Evolutionary conservation across 2,888 invertebrate species (phyloP), one percentile per base, ranked within the genome.

Genomic region (Caenorhabditis macrosperma): DNA sequence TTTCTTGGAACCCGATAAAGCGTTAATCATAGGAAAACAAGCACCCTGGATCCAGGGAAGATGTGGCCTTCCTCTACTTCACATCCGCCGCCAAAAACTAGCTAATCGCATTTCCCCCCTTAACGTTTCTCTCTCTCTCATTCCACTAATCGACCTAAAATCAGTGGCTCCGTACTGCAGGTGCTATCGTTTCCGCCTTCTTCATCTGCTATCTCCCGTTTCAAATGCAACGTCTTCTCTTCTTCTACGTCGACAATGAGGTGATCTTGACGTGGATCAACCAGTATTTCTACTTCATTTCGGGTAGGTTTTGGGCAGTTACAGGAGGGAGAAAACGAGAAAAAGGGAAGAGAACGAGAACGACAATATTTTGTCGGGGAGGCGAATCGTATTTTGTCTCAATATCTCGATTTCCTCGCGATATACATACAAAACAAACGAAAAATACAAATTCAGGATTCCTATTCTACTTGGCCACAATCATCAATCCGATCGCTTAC

Each of bases 171-270:
- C 12, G 17, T n/a, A n/a, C 82, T 86, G 61, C 78, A 87, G 87
- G 82, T 46, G 78, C 82, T 3, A 82, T 87, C 48, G 82, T 87
- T 41, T 77, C 69, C 54, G 81, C 85, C 28, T 87, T 87, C 76
- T 87, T 87, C 81, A 67, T 85, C 17, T 87, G 87, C 64, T 87
- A 87, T 69, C 77, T 84, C 28, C 87, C 87, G 15, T 87, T 83
- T 76, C 87, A 87, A 75, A 46, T 82, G 2, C 87, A 87, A 71
- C 81, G 87, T 15, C 79, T 87, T 2, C 52, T 82, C 10, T 87
- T 87, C 64, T 86, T 87, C 78, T 84, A 86, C 63, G 35, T 87
- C 15, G 71, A 77, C 30, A 78, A 82, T 22, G 66, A 72, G 1
- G 77, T 71, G 0, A 33, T 74, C 4, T 38, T 85, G 2, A 20